Evolutionary conservation across 2,888 invertebrate genomes (phyloP).

Genomic region (Ophonus ardosiacus): DNA sequence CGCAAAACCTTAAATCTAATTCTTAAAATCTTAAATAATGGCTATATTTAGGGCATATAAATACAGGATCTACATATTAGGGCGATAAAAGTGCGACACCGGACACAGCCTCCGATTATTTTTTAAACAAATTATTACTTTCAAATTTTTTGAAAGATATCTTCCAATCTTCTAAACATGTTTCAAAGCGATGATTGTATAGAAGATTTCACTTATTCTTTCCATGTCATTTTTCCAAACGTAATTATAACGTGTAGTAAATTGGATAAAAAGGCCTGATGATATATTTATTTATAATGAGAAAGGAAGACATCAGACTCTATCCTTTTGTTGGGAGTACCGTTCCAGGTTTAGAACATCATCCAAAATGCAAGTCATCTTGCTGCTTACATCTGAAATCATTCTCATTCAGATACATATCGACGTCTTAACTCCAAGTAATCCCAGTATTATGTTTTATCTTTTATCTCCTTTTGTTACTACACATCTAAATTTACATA

Average conservation of each 20-base stretch:
- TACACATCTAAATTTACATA: constrained; percentile 30
- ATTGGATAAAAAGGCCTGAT: constrained; percentile 8
- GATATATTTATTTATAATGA: constrained; percentile 29
- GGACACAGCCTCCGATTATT: too few species aligned
- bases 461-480: constrained; percentile 37
- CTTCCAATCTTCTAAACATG: neutral
- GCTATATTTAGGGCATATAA: too few species aligned
- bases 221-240: neutral
- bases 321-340: constrained; percentile 5
- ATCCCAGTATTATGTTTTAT: constrained; percentile 42
- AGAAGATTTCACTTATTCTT: neutral
- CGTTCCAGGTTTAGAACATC: neutral
- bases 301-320: constrained; percentile 4
- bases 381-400: constrained; percentile 24
- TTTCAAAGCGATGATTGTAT: neutral
- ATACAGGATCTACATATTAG: too few species aligned
- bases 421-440: constrained; percentile 36
- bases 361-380: constrained; percentile 17
- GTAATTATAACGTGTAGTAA: neutral
- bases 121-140: neutral
- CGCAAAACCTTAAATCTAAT: too few species aligned
- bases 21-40: too few species aligned
- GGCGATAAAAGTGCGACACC: too few species aligned
- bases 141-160: neutral
- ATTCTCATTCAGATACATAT: constrained; percentile 38